Conservation (phyloP, 2,113 vertebrate genomes). For the Cheirogaleus medius region DNA sequence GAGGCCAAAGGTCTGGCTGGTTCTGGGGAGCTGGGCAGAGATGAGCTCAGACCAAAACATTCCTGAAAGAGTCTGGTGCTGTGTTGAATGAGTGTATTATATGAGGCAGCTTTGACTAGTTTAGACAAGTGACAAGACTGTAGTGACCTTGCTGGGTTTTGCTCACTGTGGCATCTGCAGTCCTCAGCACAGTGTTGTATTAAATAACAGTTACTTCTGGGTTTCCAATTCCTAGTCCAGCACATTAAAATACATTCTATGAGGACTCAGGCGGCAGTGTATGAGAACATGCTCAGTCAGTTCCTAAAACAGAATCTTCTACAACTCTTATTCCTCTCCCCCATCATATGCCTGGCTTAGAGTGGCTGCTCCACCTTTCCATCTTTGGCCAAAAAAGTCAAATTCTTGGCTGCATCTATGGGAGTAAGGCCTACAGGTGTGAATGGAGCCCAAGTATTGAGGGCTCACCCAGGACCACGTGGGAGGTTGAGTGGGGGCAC, state of each 20-base stretch:
- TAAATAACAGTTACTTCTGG: not conserved
- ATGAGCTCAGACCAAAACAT: conserved; percentile 6
- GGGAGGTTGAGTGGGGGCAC: not conserved
- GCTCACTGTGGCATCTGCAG: not conserved
- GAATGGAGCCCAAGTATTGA: not conserved
- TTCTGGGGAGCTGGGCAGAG: not conserved
- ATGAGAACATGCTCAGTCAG: not conserved
- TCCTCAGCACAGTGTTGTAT: not conserved
- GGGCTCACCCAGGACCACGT: not conserved
- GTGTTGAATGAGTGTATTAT: not conserved
- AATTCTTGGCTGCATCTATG: not conserved
- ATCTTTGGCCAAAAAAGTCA: not conserved
- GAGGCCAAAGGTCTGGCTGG: not conserved
- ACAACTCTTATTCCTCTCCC: not conserved
- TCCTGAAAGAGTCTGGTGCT: not conserved
- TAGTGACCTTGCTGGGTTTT: not conserved
- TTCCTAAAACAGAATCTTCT: not conserved
- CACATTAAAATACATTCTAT: not conserved
- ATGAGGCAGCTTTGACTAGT: not conserved
- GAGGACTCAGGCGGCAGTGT: not conserved
- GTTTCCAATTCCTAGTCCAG: not conserved
- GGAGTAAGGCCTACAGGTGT: not conserved
- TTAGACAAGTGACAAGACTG: not conserved
- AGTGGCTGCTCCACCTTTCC: not conserved
- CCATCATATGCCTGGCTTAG: not conserved